Evolutionary conservation across 2,113 vertebrate genomes (phyloP), one percentile per base, ranked within the genome.

Genomic region (Macquaria ambigua): DNA sequence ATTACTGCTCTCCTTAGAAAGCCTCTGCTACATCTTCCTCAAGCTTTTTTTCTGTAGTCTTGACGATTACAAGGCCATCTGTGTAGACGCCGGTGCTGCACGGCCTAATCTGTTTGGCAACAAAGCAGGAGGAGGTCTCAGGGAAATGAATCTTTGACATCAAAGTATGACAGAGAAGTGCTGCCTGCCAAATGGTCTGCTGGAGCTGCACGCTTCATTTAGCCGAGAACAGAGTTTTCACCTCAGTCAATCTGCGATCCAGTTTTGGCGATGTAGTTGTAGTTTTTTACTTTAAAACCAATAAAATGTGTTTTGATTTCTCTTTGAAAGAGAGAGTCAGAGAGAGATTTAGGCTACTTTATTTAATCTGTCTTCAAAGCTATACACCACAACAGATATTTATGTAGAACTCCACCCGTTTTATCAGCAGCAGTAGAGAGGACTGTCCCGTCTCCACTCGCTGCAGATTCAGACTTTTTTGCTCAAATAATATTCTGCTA

Each of bases 21-120:
- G 62, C 73, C 56, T 64, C 56, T 4, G 74, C 48, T 12, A 4
- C 58, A 0, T 76, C 50, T 37, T 55, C 77, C 34, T 67, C 52
- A 1, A 67, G 81, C 77, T 62, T 4, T 31, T 61, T 56, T 28
- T 48, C 77, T 62, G 67, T 48, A 68, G 62, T 82, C 63, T 34
- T 73, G 69, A 31, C 53, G 68, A 84, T 85, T 78, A 85, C 69
- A n/a, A 73, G 67, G 77, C 61, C 73, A 43, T 46, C 1, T 62
- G 74, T 74, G 77, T 62, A 20, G 63, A 77, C 48, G 61, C n/a
- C 50, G 77, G 43, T 2, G 59, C 41, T 16, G 81, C 56, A 6
- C 20, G 3, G 5, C 63, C 64, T 83, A 81, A 83, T 78, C 81
- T 84, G 81, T 81, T 78, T 87, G 88, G 77, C 88, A 67, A 39